Conservation (phyloP, 2,797 vertebrate species). For the Galagoides demidoff region DNA sequence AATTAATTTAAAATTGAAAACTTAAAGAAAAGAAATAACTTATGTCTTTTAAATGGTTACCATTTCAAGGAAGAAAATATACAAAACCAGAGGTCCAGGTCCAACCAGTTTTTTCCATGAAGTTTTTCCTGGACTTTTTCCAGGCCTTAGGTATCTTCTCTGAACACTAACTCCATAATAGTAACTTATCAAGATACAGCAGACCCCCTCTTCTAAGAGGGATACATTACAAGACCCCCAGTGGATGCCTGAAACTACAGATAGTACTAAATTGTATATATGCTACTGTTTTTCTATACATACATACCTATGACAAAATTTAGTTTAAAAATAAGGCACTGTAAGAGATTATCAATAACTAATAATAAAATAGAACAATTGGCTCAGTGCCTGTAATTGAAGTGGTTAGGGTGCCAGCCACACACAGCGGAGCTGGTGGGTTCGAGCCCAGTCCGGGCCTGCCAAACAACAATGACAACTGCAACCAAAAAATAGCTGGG, state of each 20-base stretch:
- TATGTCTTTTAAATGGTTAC: background rate
- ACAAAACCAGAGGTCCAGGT: background rate
- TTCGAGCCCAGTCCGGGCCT: no score
- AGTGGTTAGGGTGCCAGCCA: no score
- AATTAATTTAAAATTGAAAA: slow-evolving; percentile 7
- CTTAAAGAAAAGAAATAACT: background rate
- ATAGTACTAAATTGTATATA: no score
- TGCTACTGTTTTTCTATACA: no score
- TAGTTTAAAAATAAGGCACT: no score
- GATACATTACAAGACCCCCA: background rate
- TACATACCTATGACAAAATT: no score
- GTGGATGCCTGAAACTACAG: background rate
- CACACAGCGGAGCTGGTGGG: no score
- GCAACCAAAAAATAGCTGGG: no score
- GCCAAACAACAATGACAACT: no score
- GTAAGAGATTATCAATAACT: background rate
- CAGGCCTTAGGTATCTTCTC: background rate
- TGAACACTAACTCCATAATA: background rate
- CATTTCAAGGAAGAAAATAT: slow-evolving; percentile 24
- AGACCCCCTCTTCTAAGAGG: background rate
- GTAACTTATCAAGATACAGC: background rate
- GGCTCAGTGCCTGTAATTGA: no score
- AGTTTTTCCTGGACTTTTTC: background rate
- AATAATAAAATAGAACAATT: no score
- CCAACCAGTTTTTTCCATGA: background rate